Conservation (phyloP, 2,113 vertebrate species). For the Vombatus ursinus region DNA sequence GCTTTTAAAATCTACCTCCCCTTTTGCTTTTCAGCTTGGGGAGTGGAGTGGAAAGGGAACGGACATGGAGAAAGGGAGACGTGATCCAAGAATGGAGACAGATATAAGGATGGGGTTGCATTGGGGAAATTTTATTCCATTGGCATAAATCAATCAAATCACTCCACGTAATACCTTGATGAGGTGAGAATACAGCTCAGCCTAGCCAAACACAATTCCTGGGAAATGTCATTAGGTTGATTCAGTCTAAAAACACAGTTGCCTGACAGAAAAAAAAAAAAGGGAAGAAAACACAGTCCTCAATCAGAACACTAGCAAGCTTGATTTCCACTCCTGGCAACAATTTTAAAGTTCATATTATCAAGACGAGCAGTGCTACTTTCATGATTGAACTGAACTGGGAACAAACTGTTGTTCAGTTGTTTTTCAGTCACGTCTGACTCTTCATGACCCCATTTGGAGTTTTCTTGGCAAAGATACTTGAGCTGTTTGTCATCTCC, state of each 20-base stretch:
- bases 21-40: background rate
- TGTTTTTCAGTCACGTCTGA: background rate
- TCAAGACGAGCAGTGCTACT: background rate
- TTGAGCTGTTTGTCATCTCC: background rate
- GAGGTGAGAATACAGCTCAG: background rate
- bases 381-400: background rate
- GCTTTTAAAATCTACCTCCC: background rate
- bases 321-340: background rate
- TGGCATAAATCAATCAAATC: background rate
- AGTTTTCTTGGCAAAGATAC: background rate
- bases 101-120: background rate
- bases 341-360: background rate
- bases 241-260: background rate
- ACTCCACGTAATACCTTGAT: background rate
- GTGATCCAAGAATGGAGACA: background rate
- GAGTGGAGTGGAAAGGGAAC: background rate
- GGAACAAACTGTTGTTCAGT: background rate
- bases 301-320: background rate
- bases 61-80: background rate
- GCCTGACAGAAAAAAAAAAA: background rate
- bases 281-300: background rate
- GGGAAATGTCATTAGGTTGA: background rate
- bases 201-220: background rate
- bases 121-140: background rate
- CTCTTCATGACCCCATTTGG: background rate